Base-by-base conservation (phyloP, 2,113 vertebrate genomes). In the Epinephelus cyanopodus region DNA sequence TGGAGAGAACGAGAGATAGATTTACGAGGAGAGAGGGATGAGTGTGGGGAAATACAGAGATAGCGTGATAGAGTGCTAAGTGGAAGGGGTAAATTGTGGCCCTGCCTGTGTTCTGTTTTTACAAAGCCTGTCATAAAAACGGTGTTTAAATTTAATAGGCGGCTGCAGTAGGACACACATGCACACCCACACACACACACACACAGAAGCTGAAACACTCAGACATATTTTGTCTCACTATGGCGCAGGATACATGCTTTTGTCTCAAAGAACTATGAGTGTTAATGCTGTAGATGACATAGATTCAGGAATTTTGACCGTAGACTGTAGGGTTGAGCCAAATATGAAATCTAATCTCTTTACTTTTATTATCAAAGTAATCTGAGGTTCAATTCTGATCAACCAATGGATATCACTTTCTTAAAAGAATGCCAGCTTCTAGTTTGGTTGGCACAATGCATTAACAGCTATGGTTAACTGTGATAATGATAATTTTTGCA, bases 71-170 rank as follows among this genome's bases (percentile, higher is more conserved):
- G 89, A 89, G 87, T 87, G 87, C 54, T 91, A 85, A 90, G 91
- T 89, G 90, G 88, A 89, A 83, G 80, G 86, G 89, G 76, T 91
- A 89, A 93, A 92, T 92, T 87, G 83, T 87, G 70, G 79, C 75
- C 45, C 74, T 68, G 84, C 19, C 64, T 68, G 67, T 63, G 60
- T 79, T 87, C 77, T 85, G 89, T 74, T 90, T 90, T 92, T 90
- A 90, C 84, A 87, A 84, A 84, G 79, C 57, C 83, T 60, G 61
- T 82, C 85, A 82, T 89, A 84, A 90, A 89, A 87, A 86, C 45
- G n/a, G 77, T 82, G 88, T 85, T 93, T 88, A 85, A 71, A 88
- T 89, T 91, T 86, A 90, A 90, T 81, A 75, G 84, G 66, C 48
- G 50, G 81, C 77, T 67, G 74, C 77, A 60, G 61, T 4, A 23